A percentile compares a stretch with the other conserved stretches of the same genome.
phyloP scores from a whole-genome alignment of 2,888 invertebrate genomes.

The Hymenopus coronatus region DNA sequence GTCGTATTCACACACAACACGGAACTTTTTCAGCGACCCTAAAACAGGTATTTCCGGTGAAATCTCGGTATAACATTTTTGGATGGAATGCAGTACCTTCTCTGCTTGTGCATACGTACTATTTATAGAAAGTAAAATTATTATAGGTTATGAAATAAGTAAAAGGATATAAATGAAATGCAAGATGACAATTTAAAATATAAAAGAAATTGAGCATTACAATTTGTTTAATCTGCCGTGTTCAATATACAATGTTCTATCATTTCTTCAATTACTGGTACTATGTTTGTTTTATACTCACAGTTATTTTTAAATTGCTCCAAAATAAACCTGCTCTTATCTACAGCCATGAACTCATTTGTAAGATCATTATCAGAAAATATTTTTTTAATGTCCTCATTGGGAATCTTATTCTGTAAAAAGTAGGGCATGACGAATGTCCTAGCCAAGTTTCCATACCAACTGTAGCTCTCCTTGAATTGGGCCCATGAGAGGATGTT shows the following conservation, averaged over 20 bases:
- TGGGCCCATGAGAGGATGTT: background rate
- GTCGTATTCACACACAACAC: too few relatives aligned
- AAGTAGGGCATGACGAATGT: background rate
- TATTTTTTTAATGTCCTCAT: background rate
- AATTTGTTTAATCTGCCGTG: background rate
- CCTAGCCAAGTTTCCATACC: background rate
- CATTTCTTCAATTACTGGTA: background rate
- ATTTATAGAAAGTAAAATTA: too few relatives aligned
- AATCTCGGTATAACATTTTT: too few relatives aligned
- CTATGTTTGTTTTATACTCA: background rate
- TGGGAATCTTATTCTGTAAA: background rate
- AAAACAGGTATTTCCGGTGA: too few relatives aligned
- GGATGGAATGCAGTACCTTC: too few relatives aligned
- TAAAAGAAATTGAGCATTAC: background rate
- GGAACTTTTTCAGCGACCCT: too few relatives aligned
- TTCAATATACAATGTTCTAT: slow-evolving; percentile 5
- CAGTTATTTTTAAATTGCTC: background rate
- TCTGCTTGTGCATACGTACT: too few relatives aligned
- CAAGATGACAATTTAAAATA: too few relatives aligned
- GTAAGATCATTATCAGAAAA: background rate
- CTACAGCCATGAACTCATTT: background rate
- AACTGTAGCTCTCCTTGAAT: background rate
- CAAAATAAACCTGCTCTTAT: background rate
- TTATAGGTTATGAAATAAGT: too few relatives aligned
- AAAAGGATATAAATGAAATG: too few relatives aligned